Evolutionary conservation across 2,797 vertebrate genomes (phyloP), one percentile per base, ranked within the genome.

Genomic region (Epinephelus coioides): DNA sequence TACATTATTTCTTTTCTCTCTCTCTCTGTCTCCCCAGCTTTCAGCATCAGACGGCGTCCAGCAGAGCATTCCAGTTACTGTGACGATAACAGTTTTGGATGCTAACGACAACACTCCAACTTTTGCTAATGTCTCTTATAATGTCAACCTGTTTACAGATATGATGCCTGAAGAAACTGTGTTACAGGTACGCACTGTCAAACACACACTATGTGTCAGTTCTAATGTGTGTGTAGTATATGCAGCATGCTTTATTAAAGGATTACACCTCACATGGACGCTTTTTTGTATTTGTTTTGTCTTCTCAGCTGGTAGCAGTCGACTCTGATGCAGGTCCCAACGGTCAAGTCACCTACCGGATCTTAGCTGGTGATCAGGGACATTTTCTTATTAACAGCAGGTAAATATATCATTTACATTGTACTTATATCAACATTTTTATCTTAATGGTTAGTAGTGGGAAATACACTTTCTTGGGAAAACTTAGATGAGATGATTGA

Each of bases 61-160:
- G 93, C 96, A 97, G 93, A 99, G 98, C 51, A 1, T 74, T 14
- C 96, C 97, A 0, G 97, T 98, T 54, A 92, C 93, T 0, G 95
- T 99, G 90, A 96, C 93, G 54, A 96, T 99, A 78, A 70, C 95
- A 4, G 97, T 99, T 90, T 92, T 99, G 34, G 98, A 99, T 81
- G 97, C 97, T 30, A 99, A 99, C 6, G 98, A 99, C 84, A 99
- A 99, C 84, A 95, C 97, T 0, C 98, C 98, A 0, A 94, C 96
- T 21, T 99, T 99, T 85, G 92, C 96, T 17, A 97, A 98, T 53
- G 95, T 97, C 47, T 99, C 98, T 2, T 99, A 98, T 82, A 93
- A 85, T 5, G 94, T 98, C 83, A 96, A 97, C 85, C 93, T 99
- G 77, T 99, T 97, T 43, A 99, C 98, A 0, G 95, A 99, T 49